Conservation (phyloP, 1,140 invertebrate species). For the Choristoneura fumiferana region DNA sequence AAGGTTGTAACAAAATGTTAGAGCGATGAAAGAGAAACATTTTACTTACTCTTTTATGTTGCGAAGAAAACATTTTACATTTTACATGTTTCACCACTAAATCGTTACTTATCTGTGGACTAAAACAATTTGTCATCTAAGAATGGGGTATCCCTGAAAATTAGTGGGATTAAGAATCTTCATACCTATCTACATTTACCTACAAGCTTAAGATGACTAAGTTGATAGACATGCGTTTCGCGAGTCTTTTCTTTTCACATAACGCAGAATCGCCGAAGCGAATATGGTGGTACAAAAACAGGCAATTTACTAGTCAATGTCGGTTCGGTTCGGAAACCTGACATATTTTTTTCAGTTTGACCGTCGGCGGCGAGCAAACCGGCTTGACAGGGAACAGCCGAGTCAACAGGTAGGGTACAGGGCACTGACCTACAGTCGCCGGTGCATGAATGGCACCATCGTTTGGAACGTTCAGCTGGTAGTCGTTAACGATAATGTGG, state of each 20-base stretch:
- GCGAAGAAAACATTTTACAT: background rate
- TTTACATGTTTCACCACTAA: background rate
- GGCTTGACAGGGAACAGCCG: slow-evolving; percentile 52
- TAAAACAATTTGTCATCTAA: slow-evolving; percentile 1
- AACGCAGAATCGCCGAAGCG: background rate
- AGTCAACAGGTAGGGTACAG: slow-evolving; percentile 70
- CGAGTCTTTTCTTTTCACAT: background rate
- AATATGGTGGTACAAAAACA: slow-evolving; percentile 23
- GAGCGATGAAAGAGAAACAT: slow-evolving; percentile 3
- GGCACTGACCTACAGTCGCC: slow-evolving; percentile 69
- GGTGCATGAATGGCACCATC: slow-evolving; percentile 57
- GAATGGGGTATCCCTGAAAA: background rate
- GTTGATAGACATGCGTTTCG: background rate
- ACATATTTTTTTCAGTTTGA: slow-evolving; percentile 46
- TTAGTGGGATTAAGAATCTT: too few species aligned
- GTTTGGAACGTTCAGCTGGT: slow-evolving; percentile 39
- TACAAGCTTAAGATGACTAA: too few species aligned
- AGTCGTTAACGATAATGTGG: slow-evolving; percentile 20
- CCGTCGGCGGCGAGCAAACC: slow-evolving; percentile 50
- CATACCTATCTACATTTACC: too few species aligned
- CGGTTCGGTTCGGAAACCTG: slow-evolving; percentile 35
- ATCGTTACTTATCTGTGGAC: slow-evolving; percentile 8
- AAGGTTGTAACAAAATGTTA: slow-evolving; percentile 16
- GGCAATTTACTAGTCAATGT: slow-evolving; percentile 36
- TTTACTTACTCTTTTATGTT: background rate